Evolutionary conservation across 2,888 invertebrate genomes (phyloP), one percentile per base, ranked within the genome.

Genomic region (Caenorhabditis sp.): DNA sequence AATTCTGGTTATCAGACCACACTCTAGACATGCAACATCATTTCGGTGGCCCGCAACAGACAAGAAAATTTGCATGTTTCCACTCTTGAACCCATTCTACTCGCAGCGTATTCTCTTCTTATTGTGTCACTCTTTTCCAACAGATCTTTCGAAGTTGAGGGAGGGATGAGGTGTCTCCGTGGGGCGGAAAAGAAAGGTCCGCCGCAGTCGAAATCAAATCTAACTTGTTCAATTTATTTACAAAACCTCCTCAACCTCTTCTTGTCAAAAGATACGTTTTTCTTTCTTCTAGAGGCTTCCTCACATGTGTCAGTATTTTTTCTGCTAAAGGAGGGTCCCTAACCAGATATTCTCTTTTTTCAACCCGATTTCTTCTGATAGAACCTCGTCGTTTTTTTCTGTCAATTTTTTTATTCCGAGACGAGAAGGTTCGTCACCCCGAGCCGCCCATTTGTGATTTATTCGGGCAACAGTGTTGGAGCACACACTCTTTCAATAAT

Each of bases 151-250:
- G 54, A 38, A 19, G 31, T 16, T 26, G 12, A 38, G 49, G 24
- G 64, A 51, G 73, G n/a, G 22, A 70, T 35, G 38, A 56, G 56
- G 63, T 44, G 70, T 44, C 41, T 56, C 38, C 12, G 24, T 8
- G 41, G 59, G 24, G n/a, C 7, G 38, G 58, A 26, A 54, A 61
- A 66, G 41, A 47, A 64, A 64, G 56, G 31, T 58, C 26, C n/a
- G n/a, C n/a, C 63, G 66, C 47, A 49, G 56, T 54, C 83, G 35
- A 83, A 83, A 83, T 83, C 83, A 79, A 83, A 83, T 83, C 74
- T 83, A 79, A 83, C 74, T 79, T 79, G 61, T 70, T 74, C 72
- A 83, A 83, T 83, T 79, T 80, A 83, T 73, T 73, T 59, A 66
- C 58, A 66, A 66, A 72, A 63, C 54, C 63, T 44, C 68, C 35